Percentiles rank a stretch among this genome's conserved stretches.
These are phyloP conservation scores for Aphelinus certus DNA, from an alignment of 1,140 invertebrate genomes.

Conservation along the genomic window DNA sequence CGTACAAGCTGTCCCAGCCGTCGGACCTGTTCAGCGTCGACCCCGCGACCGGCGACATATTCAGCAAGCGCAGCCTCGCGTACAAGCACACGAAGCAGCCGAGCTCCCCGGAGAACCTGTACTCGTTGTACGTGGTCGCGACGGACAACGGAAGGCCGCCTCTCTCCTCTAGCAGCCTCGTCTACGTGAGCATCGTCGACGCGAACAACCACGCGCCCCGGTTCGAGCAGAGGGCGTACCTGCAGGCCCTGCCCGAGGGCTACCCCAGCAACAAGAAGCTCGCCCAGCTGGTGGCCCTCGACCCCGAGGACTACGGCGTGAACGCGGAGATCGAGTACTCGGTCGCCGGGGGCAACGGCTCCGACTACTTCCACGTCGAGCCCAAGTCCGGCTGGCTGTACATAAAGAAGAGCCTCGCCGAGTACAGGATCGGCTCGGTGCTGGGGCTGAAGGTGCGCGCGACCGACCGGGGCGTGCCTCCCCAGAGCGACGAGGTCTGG, in stretches of 20 bases:
- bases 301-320: constrained; percentile 82
- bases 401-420: constrained; percentile 71
- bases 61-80: constrained; percentile 82
- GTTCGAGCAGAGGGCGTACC: constrained; percentile 78
- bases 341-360: constrained; percentile 80
- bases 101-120: constrained; percentile 87
- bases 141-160: constrained; percentile 94
- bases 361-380: constrained; percentile 81
- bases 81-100: constrained; percentile 83
- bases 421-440: constrained; percentile 67
- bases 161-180: constrained; percentile 83
- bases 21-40: constrained; percentile 92
- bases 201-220: constrained; percentile 89
- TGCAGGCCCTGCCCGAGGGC: constrained; percentile 85
- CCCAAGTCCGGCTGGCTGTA: constrained; percentile 81
- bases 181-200: constrained; percentile 89
- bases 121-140: constrained; percentile 84
- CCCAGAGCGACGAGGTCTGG: constrained; percentile 77
- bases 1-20: constrained; percentile 89
- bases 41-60: constrained; percentile 88
- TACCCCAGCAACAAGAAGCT: constrained; percentile 76
- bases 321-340: constrained; percentile 89
- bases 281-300: constrained; percentile 78
- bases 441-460: constrained; percentile 79
- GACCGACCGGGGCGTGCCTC: constrained; percentile 86